A percentile compares a stretch with the other conserved stretches of the same genome.
Conservation (phyloP, 2,113 vertebrate genomes). For the Bubalus kerabau region DNA sequence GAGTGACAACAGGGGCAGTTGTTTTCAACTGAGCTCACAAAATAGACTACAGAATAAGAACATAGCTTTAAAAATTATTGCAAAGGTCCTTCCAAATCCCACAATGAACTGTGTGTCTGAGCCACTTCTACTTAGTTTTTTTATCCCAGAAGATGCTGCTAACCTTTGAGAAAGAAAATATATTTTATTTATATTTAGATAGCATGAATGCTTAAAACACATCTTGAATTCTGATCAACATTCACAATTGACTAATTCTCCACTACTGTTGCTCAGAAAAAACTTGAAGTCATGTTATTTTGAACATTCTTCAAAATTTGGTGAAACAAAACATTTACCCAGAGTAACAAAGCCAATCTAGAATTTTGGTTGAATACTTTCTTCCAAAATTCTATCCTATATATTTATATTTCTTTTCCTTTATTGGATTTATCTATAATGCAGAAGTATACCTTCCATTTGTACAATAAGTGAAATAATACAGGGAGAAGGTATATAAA, state of each 20-base stretch:
- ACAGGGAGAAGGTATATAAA: background rate
- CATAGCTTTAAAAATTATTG: constrained; percentile 63
- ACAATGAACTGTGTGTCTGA: background rate
- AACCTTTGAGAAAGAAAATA: constrained; percentile 5
- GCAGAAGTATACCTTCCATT: background rate
- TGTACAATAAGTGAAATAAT: background rate
- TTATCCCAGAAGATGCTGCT: background rate
- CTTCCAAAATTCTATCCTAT: background rate
- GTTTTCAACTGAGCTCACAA: constrained; percentile 33
- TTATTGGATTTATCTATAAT: background rate
- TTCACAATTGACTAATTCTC: background rate
- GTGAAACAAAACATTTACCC: background rate
- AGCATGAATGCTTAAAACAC: background rate
- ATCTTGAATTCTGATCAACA: background rate
- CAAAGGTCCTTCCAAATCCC: constrained; percentile 44
- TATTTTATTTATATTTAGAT: background rate
- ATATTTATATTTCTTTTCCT: background rate
- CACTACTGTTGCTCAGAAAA: background rate
- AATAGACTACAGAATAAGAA: constrained; percentile 55
- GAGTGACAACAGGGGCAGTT: background rate
- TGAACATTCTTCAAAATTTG: background rate
- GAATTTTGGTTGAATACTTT: background rate
- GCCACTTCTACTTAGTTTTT: background rate
- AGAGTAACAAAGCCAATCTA: background rate
- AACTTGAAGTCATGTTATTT: background rate